Conservation (phyloP, 1,140 invertebrate species). For the Phthorimaea operculella region DNA sequence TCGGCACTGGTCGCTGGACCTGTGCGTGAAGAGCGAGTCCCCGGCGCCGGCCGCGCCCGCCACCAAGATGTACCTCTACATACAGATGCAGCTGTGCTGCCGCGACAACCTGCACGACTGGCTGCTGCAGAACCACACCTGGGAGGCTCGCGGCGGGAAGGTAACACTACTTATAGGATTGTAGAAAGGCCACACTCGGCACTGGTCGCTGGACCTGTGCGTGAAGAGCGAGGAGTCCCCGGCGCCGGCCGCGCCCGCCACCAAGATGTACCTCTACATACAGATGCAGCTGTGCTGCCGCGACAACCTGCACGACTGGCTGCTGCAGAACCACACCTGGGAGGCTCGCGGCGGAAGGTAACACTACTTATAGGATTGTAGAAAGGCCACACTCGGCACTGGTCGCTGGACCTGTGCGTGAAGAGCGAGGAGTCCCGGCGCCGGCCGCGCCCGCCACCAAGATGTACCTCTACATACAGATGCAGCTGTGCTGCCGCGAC, state of each 20-base stretch:
- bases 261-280: slow-evolving; percentile 88
- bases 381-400: slow-evolving; percentile 57
- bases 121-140: slow-evolving; percentile 14
- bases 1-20: slow-evolving; percentile 62
- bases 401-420: slow-evolving; percentile 60
- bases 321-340: slow-evolving; percentile 68
- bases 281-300: slow-evolving; percentile 96
- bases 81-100: slow-evolving; percentile 97
- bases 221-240: slow-evolving; percentile 17
- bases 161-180: slow-evolving; percentile 19
- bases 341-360: slow-evolving; percentile 23
- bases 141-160: slow-evolving; percentile 38
- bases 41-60: slow-evolving; percentile 15
- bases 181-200: slow-evolving; percentile 52
- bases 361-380: too few species aligned
- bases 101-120: slow-evolving; percentile 82
- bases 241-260: slow-evolving; percentile 17
- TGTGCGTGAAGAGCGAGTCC: slow-evolving; percentile 24
- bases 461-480: slow-evolving; percentile 95
- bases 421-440: not conserved
- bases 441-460: slow-evolving; percentile 34
- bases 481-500: slow-evolving; percentile 93
- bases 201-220: slow-evolving; percentile 62
- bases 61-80: slow-evolving; percentile 84
- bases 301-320: slow-evolving; percentile 92